Evolutionary conservation across 2,888 invertebrate genomes (phyloP).

Genomic region (Fragum sueziense): DNA sequence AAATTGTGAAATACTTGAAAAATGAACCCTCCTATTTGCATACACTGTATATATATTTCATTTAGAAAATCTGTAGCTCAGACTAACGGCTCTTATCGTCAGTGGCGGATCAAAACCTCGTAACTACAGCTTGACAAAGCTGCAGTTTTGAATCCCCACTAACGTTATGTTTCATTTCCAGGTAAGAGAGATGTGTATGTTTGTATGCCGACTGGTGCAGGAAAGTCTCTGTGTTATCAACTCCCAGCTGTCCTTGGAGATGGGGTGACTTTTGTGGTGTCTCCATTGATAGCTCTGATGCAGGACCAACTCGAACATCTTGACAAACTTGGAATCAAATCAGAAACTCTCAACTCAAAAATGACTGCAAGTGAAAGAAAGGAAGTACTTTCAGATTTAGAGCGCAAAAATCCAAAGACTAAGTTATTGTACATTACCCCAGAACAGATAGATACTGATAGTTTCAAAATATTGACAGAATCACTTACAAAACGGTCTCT

Average conservation of each 20-base stretch:
- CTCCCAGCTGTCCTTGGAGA: conserved; percentile 93
- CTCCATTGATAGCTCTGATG: conserved; percentile 97
- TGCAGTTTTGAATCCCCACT: not conserved
- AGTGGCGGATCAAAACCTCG: too few species aligned
- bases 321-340: conserved; percentile 88
- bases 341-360: conserved; percentile 96
- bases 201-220: conserved; percentile 98
- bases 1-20: too few species aligned
- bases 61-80: too few species aligned
- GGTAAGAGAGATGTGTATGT: conserved; percentile 93
- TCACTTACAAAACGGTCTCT: conserved; percentile 89
- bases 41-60: too few species aligned
- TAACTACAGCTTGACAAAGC: too few species aligned
- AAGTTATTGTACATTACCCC: conserved; percentile 97
- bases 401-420: conserved; percentile 88
- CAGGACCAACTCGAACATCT: conserved; percentile 96
- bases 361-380: conserved; percentile 90
- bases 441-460: conserved; percentile 93
- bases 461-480: conserved; percentile 84
- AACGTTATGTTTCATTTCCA: conserved; percentile 64
- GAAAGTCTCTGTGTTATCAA: conserved; percentile 98
- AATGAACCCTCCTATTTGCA: too few species aligned
- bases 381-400: conserved; percentile 88
- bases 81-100: too few species aligned
- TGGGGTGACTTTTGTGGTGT: conserved; percentile 94